These are phyloP conservation scores for Pyrrhosoma nymphula DNA, from an alignment of 2,888 invertebrate genomes.

Conservation along the genomic window DNA sequence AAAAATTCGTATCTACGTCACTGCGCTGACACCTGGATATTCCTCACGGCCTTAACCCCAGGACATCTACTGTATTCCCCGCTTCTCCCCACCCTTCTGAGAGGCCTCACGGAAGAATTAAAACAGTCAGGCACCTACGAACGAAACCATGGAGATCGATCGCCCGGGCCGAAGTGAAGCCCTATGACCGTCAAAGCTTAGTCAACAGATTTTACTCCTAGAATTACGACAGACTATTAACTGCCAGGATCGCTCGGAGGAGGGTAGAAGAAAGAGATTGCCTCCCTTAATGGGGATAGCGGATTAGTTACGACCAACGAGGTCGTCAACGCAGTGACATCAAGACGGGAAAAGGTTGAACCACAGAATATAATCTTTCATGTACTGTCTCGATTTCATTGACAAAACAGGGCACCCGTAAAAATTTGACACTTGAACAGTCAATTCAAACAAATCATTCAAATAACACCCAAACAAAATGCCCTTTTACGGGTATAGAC, in stretches of 20 bases:
- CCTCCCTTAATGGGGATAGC: neutral
- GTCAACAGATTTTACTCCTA: slow-evolving; percentile 16
- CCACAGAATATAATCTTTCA: neutral
- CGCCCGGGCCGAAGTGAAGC: neutral
- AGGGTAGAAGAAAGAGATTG: neutral
- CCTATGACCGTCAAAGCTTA: neutral
- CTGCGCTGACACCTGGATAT: no score
- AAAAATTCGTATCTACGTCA: no score
- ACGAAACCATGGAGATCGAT: neutral
- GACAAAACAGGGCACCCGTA: neutral
- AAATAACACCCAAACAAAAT: neutral
- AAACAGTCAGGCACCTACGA: no score
- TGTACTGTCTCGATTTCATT: neutral
- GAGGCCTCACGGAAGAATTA: neutral
- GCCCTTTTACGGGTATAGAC: no score
- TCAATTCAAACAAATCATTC: neutral
- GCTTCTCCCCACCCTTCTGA: neutral
- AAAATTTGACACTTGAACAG: neutral
- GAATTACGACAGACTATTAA: neutral
- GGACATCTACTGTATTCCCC: neutral
- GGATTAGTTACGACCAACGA: neutral
- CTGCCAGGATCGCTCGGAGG: neutral
- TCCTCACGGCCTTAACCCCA: neutral
- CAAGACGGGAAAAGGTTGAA: neutral
- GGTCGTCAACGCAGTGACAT: neutral